Conservation (phyloP, 2,797 vertebrate species). For the Ptychadena robeensis region DNA sequence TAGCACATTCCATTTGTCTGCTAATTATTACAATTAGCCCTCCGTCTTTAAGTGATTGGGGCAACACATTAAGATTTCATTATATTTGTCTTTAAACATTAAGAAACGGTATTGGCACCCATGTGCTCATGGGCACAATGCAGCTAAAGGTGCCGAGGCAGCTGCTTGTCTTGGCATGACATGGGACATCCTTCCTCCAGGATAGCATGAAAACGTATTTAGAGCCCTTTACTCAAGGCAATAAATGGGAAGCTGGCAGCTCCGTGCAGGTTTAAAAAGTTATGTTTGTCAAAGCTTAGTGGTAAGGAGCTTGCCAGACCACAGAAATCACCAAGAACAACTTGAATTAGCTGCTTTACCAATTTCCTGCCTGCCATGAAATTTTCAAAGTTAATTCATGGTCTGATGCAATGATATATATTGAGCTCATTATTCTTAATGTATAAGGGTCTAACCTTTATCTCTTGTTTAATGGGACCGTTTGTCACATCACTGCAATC, state of each 20-base stretch:
- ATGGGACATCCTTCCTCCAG: background rate
- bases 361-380: background rate
- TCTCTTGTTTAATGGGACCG: background rate
- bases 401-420: background rate
- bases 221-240: background rate
- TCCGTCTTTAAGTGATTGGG: conserved; percentile 46
- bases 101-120: conserved; percentile 29
- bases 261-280: background rate
- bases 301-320: background rate
- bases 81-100: conserved; percentile 41
- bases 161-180: background rate
- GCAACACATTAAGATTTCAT: conserved; percentile 51
- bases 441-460: background rate
- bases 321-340: background rate
- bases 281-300: background rate
- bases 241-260: background rate
- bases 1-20: conserved; percentile 50
- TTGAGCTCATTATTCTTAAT: background rate
- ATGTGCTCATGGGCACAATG: background rate
- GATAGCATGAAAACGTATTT: conserved; percentile 1
- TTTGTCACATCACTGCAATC: background rate
- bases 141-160: background rate
- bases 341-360: conserved; percentile 2
- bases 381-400: background rate
- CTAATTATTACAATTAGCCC: conserved; percentile 56